A percentile compares a stretch with the other conserved stretches of the same genome.
Evolutionary conservation across 2,797 vertebrate genomes (phyloP).

Genomic region (Lagocephalus sceleratus): DNA sequence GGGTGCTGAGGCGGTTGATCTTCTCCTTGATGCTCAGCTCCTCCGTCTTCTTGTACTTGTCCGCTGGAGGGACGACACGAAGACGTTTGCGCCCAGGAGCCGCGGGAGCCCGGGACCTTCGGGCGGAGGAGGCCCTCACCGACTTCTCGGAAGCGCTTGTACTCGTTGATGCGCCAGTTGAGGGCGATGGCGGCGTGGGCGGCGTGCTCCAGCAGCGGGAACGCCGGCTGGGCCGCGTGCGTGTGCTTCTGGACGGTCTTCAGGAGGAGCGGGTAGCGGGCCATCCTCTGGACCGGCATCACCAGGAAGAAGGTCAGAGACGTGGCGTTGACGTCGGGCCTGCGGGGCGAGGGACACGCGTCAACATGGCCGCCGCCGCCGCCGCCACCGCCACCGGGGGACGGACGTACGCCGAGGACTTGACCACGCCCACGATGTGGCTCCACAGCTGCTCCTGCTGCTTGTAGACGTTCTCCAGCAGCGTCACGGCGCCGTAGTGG

Average conservation of each 20-base stretch:
- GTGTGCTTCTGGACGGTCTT: constrained; percentile 92
- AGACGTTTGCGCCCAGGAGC: no score
- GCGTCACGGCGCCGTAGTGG: constrained; percentile 81
- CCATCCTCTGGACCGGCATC: constrained; percentile 91
- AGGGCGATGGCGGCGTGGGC: constrained; percentile 78
- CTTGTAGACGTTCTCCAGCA: constrained; percentile 82
- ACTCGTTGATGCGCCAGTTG: constrained; percentile 91
- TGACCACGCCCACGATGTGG: constrained; percentile 79
- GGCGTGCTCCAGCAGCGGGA: constrained; percentile 74
- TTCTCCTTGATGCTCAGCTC: constrained; percentile 86
- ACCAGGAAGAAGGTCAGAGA: constrained; percentile 93
- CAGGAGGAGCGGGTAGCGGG: constrained; percentile 90
- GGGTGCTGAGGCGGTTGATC: constrained; percentile 86
- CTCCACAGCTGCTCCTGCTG: constrained; percentile 82
- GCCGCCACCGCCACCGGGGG: not conserved
- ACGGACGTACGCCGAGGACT: constrained; percentile 78
- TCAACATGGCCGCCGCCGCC: not conserved
- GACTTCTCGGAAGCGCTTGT: constrained; percentile 92
- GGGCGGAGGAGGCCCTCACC: constrained; percentile 71
- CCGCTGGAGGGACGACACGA: constrained; percentile 69
- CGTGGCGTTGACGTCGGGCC: constrained; percentile 84
- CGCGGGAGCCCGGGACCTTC: not conserved
- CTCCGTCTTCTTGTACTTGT: constrained; percentile 89
- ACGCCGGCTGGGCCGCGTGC: constrained; percentile 61
- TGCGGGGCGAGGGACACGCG: constrained; percentile 38